phyloP scores from a whole-genome alignment of 2,888 invertebrate species.

The Cheilosia soror region DNA sequence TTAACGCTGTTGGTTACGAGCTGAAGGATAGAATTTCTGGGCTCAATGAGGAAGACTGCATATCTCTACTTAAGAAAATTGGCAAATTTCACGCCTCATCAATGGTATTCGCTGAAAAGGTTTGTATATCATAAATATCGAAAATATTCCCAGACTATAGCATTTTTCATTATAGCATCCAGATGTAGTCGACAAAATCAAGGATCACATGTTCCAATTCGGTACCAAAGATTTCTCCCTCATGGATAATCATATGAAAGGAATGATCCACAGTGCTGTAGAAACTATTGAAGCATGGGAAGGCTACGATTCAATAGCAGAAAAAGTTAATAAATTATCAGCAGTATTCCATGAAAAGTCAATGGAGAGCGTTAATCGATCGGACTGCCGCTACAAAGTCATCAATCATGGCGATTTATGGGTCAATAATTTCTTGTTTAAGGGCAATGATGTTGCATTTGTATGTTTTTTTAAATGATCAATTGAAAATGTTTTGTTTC shows the following conservation, averaged over 20 bases:
- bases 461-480: slow-evolving; percentile 75
- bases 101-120: slow-evolving; percentile 19
- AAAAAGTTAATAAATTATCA: slow-evolving; percentile 1
- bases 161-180: slow-evolving; percentile 5
- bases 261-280: slow-evolving; percentile 3
- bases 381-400: slow-evolving; percentile 76
- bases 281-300: slow-evolving; percentile 9
- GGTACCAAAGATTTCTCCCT: background rate
- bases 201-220: slow-evolving; percentile 7
- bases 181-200: slow-evolving; percentile 10
- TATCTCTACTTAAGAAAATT: slow-evolving; percentile 13
- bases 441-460: slow-evolving; percentile 79
- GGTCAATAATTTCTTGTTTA: slow-evolving; percentile 83
- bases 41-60: slow-evolving; percentile 12
- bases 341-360: background rate
- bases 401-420: slow-evolving; percentile 84
- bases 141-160: background rate
- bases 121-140: background rate
- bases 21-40: slow-evolving; percentile 11
- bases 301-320: slow-evolving; percentile 20
- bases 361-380: background rate
- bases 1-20: slow-evolving; percentile 11
- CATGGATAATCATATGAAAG: background rate
- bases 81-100: slow-evolving; percentile 31
- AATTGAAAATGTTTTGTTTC: slow-evolving; percentile 30